Conservation (phyloP, 2,888 invertebrate genomes). For the Ectemnius continuus region DNA sequence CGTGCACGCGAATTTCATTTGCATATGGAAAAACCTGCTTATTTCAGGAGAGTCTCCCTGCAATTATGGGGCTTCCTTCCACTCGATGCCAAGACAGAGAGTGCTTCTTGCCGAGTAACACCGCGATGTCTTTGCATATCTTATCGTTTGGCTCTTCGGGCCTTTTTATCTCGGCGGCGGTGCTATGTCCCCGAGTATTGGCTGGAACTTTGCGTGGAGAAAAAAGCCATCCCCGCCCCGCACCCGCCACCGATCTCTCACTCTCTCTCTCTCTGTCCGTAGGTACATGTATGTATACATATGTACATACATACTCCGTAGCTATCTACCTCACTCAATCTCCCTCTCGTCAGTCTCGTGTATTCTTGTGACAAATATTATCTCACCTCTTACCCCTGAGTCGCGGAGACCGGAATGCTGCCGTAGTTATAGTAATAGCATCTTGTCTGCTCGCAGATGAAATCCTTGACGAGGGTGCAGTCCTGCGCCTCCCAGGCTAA, state of each 20-base stretch:
- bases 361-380: constrained; percentile 61
- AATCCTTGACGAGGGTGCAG: constrained; percentile 90
- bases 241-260: not conserved
- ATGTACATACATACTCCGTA: not conserved
- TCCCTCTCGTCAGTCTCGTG: constrained; percentile 51
- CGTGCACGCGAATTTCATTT: constrained; percentile 1
- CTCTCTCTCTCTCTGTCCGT: constrained; percentile 8
- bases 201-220: constrained; percentile 12
- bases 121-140: constrained; percentile 17
- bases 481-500: constrained; percentile 91
- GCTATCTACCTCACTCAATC: constrained; percentile 23
- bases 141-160: constrained; percentile 25
- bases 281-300: not conserved
- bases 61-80: not conserved
- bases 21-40: constrained; percentile 10
- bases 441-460: constrained; percentile 93
- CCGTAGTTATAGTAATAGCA: constrained; percentile 95
- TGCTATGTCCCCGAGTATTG: constrained; percentile 33
- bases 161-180: constrained; percentile 41
- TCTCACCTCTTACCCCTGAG: constrained; percentile 96
- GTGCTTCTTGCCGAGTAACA: not conserved
- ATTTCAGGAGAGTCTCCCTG: not conserved
- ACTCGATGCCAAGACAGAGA: no score
- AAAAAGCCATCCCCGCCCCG: not conserved
- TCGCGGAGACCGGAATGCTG: constrained; percentile 92